These are phyloP conservation scores for Echeneis naucrates DNA, from an alignment of 2,797 vertebrate species.

Conservation along the genomic window DNA sequence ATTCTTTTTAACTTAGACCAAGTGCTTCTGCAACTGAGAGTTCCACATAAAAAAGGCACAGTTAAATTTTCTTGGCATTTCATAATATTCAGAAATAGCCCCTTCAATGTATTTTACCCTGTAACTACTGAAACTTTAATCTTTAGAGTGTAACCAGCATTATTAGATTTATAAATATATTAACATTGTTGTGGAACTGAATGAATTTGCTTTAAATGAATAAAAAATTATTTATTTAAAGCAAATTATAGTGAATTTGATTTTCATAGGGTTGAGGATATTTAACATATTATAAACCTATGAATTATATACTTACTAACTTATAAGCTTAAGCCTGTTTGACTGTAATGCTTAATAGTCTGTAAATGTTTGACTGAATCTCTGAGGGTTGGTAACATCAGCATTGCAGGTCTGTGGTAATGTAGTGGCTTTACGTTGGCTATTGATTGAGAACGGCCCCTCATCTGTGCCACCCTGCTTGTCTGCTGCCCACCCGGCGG, in stretches of 20 bases:
- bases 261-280: not conserved
- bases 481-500: constrained; percentile 33
- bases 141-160: not conserved
- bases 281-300: not conserved
- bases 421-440: not conserved
- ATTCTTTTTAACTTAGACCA: not conserved
- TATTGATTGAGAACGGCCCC: constrained; percentile 44
- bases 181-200: not conserved
- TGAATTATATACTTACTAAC: not conserved
- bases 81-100: not conserved
- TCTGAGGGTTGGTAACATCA: not conserved
- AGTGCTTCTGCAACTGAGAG: not conserved
- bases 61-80: too few relatives aligned
- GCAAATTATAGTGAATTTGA: not conserved
- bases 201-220: too few relatives aligned
- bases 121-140: not conserved
- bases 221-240: not conserved
- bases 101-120: not conserved
- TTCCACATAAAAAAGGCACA: not conserved
- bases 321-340: not conserved
- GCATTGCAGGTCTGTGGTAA: not conserved
- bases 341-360: not conserved
- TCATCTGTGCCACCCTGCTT: constrained; percentile 35
- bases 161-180: not conserved
- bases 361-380: not conserved